Conservation (phyloP, 2,888 invertebrate species). For the Lepidonotus clava region DNA sequence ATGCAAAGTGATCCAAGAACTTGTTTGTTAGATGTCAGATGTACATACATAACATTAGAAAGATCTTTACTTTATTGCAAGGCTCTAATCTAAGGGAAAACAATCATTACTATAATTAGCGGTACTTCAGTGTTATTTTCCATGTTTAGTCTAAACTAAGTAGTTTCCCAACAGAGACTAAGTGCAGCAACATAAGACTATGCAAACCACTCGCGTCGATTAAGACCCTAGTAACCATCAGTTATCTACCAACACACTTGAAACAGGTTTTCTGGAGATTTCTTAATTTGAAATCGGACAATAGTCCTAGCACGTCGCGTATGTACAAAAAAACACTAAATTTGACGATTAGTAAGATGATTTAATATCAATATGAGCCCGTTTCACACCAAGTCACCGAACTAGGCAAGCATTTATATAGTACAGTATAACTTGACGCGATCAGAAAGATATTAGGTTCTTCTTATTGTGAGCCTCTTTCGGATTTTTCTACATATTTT, state of each 20-base stretch:
- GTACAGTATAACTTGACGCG: neutral
- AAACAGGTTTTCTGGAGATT: neutral
- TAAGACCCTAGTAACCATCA: constrained; percentile 1
- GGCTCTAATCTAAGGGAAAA: neutral
- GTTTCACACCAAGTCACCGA: neutral
- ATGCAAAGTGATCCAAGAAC: too few relatives aligned
- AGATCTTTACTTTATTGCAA: neutral
- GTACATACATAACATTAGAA: neutral
- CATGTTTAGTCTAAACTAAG: neutral
- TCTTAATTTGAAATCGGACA: neutral
- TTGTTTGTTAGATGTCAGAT: too few relatives aligned
- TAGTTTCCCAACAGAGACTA: neutral
- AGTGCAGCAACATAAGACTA: too few relatives aligned
- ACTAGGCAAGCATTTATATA: neutral
- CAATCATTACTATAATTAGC: neutral
- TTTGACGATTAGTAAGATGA: neutral
- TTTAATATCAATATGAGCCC: neutral
- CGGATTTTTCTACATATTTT: too few relatives aligned
- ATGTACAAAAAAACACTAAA: neutral
- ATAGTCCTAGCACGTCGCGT: neutral
- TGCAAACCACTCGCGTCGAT: neutral
- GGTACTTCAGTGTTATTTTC: neutral
- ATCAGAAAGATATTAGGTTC: neutral
- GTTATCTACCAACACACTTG: neutral
- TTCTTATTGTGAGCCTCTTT: neutral